Conservation (phyloP, 2,888 invertebrate species). For the Drosophila lutescens region DNA sequence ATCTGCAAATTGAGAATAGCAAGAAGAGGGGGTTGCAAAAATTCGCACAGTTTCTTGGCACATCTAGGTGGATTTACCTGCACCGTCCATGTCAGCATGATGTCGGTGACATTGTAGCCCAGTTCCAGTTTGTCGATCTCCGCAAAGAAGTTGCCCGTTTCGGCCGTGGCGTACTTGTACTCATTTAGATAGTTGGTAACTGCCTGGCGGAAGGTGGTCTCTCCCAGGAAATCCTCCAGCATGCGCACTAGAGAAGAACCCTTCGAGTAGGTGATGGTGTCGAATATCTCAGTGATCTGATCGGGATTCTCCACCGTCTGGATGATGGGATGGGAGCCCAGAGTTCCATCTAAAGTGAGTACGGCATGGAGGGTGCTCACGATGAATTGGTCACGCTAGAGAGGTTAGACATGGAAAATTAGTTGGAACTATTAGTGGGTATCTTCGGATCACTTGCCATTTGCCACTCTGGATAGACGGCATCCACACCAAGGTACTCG, state of each 20-base stretch:
- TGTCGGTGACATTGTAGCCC: constrained; percentile 85
- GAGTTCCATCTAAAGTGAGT: constrained; percentile 89
- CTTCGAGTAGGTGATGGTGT: constrained; percentile 96
- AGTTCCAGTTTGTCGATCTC: constrained; percentile 86
- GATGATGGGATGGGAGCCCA: constrained; percentile 95
- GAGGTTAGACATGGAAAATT: not conserved
- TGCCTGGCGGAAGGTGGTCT: constrained; percentile 89
- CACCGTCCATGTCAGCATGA: constrained; percentile 95
- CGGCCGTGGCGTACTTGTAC: constrained; percentile 90
- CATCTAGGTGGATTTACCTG: constrained; percentile 80
- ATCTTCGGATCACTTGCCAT: constrained; percentile 86
- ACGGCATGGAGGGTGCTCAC: constrained; percentile 90
- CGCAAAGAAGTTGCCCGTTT: constrained; percentile 90
- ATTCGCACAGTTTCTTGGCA: not conserved
- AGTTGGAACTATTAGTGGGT: not conserved
- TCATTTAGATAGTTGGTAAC: constrained; percentile 91
- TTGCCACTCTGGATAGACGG: constrained; percentile 91
- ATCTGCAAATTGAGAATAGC: constrained; percentile 85
- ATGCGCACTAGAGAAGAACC: constrained; percentile 94
- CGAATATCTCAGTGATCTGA: constrained; percentile 96
- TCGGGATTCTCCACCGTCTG: constrained; percentile 93
- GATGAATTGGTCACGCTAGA: constrained; percentile 91
- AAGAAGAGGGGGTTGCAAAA: constrained; percentile 21
- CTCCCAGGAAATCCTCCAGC: constrained; percentile 91
- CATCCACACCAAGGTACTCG: constrained; percentile 90